Base-by-base conservation (phyloP, 2,113 vertebrate species). In the Haplotaxodon microlepis region DNA sequence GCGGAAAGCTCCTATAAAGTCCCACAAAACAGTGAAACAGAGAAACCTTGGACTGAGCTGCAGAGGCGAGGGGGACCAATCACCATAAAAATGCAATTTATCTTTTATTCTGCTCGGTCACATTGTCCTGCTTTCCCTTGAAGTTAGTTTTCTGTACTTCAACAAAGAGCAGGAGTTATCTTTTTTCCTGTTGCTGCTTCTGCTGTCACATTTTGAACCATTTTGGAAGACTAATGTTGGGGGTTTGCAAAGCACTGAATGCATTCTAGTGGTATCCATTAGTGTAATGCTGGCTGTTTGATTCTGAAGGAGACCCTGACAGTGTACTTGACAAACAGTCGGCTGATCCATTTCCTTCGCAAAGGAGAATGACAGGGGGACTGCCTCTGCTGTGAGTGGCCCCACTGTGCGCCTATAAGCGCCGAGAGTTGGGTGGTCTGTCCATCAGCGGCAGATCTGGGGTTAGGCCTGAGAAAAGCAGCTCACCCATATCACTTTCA, bases 401-500 rank as follows among this genome's bases (percentile, higher is more conserved):
- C 92, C 92, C 93, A 94, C 94, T 95, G 93, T 87, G 90, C 85
- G 89, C 91, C 94, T 95, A 78, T 92, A 94, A 94, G 96, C 92
- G 92, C 93, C 36, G 90, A 94, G 91, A 96, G 94, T 96, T 96
- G 97, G 97, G 97, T 97, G 96, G 97, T 97, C 96, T 93, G 93
- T 97, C 96, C 94, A 90, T 97, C 97, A 97, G 93, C 96, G 92
- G 94, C 92, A 96, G 95, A 96, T 96, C 96, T 94, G 92, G 95
- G 95, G 93, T 94, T 88, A 95, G 94, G 94, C 95, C 94, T 96
- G 96, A 96, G 96, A 96, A 96, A 96, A 95, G 92, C 96, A 94
- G 95, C 93, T 95, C 95, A 94, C 95, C 93, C 94, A 61, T 96
- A 97, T 97, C 96, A 93, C 84, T 97, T 97, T 97, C 96, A 97